phyloP scores from a whole-genome alignment of 1,140 invertebrate genomes.

The Venustaconcha ellipsiformis region DNA sequence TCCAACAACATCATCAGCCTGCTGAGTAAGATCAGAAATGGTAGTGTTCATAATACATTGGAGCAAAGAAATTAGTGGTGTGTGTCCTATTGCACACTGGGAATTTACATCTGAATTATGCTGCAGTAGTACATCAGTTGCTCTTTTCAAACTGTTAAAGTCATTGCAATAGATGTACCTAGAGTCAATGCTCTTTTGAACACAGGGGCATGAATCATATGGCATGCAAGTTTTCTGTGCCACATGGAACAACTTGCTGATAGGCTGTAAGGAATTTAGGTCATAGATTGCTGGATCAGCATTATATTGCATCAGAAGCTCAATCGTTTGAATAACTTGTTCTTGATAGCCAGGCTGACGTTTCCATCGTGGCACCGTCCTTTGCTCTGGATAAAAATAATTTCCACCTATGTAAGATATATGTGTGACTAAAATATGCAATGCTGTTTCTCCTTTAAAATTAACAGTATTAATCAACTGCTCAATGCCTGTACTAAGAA shows the following conservation, averaged over 20 bases:
- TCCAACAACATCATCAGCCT: conserved; percentile 38
- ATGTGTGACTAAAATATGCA: conserved; percentile 61
- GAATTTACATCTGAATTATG: conserved; percentile 49
- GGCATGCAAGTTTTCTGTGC: conserved; percentile 45
- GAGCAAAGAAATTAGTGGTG: conserved; percentile 54
- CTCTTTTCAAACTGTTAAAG: conserved; percentile 41
- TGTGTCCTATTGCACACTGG: conserved; percentile 55
- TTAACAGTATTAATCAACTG: conserved; percentile 59
- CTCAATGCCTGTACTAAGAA: conserved; percentile 64
- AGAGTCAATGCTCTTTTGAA: conserved; percentile 46
- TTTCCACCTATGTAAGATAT: conserved; percentile 59
- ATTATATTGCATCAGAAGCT: conserved; percentile 58
- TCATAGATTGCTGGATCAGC: conserved; percentile 57
- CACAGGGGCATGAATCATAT: conserved; percentile 37
- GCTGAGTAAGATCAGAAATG: conserved; percentile 35
- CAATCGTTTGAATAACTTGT: conserved; percentile 54
- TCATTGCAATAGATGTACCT: conserved; percentile 57
- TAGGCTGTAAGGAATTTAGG: conserved; percentile 45
- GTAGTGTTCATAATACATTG: conserved; percentile 55
- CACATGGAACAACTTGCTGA: conserved; percentile 62
- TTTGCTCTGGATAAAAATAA: conserved; percentile 42
- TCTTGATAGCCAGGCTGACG: conserved; percentile 59
- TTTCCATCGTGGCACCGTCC: conserved; percentile 26
- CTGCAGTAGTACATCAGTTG: conserved; percentile 49
- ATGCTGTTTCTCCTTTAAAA: conserved; percentile 54